phyloP scores from a whole-genome alignment of 2,797 vertebrate species.

The Neoniphon sammara region DNA sequence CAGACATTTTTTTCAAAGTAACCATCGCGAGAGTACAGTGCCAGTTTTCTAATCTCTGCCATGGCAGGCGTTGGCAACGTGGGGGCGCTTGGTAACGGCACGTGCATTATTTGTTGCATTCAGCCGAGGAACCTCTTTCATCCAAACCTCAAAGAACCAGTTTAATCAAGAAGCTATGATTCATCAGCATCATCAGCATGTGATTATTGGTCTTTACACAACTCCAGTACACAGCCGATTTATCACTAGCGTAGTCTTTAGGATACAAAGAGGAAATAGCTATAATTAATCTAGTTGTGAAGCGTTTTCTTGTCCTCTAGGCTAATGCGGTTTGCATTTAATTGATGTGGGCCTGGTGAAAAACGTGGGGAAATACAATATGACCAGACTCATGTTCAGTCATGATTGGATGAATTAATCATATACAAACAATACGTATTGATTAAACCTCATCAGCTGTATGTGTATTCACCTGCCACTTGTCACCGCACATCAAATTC shows the following conservation, averaged over 20 bases:
- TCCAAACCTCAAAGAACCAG: constrained; percentile 40
- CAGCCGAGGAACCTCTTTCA: constrained; percentile 46
- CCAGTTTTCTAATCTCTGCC: constrained; percentile 59
- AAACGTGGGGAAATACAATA: neutral
- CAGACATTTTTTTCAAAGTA: constrained; percentile 42
- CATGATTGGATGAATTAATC: constrained; percentile 18
- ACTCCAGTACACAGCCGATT: constrained; percentile 43
- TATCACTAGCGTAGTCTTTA: constrained; percentile 42
- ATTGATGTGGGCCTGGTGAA: constrained; percentile 30
- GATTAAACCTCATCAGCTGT: constrained; percentile 5
- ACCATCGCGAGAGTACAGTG: constrained; percentile 37
- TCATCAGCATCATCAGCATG: constrained; percentile 61
- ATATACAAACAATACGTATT: constrained; percentile 12
- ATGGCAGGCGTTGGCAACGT: constrained; percentile 56
- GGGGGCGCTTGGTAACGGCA: constrained; percentile 26
- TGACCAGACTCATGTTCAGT: no score
- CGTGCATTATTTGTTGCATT: constrained; percentile 44
- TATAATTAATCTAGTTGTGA: constrained; percentile 52
- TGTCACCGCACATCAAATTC: neutral
- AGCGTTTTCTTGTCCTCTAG: constrained; percentile 29
- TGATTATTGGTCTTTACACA: constrained; percentile 60
- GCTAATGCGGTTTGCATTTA: constrained; percentile 44
- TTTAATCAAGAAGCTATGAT: constrained; percentile 62
- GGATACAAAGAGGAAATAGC: constrained; percentile 49
- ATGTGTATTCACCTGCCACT: constrained; percentile 1